These are phyloP conservation scores for Muscicapa striata DNA, from an alignment of 2,797 vertebrate genomes.

Conservation along the genomic window DNA sequence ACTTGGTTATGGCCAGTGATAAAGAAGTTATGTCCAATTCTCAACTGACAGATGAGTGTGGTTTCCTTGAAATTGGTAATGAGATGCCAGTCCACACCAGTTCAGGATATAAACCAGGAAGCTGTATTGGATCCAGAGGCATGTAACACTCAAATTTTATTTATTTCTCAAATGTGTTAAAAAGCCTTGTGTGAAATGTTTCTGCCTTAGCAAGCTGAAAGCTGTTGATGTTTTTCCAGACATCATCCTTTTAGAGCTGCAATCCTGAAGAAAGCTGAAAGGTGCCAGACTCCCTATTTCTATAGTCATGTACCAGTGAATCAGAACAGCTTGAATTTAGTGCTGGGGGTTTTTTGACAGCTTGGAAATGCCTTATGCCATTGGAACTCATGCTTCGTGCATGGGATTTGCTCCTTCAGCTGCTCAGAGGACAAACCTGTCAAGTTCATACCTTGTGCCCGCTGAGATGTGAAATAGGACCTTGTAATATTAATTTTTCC, in stretches of 20 bases:
- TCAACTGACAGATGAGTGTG: neutral
- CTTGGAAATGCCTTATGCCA: neutral
- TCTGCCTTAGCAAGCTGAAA: slow-evolving; percentile 33
- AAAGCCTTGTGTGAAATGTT: neutral
- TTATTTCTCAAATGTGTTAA: slow-evolving; percentile 18
- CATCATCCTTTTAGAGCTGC: neutral
- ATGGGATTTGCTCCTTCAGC: neutral
- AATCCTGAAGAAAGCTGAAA: slow-evolving; percentile 25
- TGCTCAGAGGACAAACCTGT: slow-evolving; percentile 7
- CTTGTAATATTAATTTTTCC: neutral
- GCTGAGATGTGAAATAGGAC: neutral
- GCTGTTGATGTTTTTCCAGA: slow-evolving; percentile 35
- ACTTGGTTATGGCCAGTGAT: neutral
- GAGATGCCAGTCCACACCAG: neutral
- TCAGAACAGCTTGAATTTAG: slow-evolving; percentile 47
- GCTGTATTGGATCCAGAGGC: neutral
- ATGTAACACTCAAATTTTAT: neutral
- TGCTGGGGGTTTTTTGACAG: neutral
- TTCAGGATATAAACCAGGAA: neutral
- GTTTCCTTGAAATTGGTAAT: neutral
- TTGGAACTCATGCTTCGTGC: neutral
- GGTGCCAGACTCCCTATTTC: slow-evolving; percentile 58
- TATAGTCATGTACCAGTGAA: slow-evolving; percentile 15
- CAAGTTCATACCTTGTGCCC: neutral
- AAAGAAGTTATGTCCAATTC: neutral